A percentile compares a stretch with the other conserved stretches of the same genome.
phyloP scores from a whole-genome alignment of 2,113 vertebrate genomes.

The Egretta garzetta region DNA sequence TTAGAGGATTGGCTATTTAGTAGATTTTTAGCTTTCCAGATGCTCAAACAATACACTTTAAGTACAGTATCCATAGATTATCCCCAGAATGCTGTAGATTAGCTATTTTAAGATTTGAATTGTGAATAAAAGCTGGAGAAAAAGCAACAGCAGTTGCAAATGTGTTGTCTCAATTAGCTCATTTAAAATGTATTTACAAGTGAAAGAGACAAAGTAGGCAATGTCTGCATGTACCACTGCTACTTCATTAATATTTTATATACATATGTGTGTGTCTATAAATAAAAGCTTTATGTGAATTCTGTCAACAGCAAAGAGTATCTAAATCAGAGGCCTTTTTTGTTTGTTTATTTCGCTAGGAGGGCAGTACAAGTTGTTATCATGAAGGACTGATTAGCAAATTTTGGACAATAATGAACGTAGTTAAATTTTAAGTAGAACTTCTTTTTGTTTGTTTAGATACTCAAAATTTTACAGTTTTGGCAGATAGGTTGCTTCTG shows the following conservation, averaged over 20 bases:
- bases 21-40: constrained; percentile 80
- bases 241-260: constrained; percentile 78
- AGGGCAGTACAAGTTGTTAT: constrained; percentile 59
- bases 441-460: constrained; percentile 23
- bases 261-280: constrained; percentile 52
- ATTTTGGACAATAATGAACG: constrained; percentile 27
- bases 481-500: constrained; percentile 33
- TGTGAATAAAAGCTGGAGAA: constrained; percentile 72
- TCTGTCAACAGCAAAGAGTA: constrained; percentile 59
- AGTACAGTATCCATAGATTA: constrained; percentile 75
- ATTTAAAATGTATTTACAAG: constrained; percentile 78
- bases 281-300: constrained; percentile 73
- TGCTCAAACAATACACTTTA: constrained; percentile 78
- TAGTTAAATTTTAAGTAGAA: constrained; percentile 29
- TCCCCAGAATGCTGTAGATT: constrained; percentile 72
- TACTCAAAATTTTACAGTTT: neutral
- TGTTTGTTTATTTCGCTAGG: constrained; percentile 70
- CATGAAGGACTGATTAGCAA: constrained; percentile 24
- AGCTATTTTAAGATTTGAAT: constrained; percentile 80
- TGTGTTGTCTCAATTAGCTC: constrained; percentile 74
- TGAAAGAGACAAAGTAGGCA: constrained; percentile 73
- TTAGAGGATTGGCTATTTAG: constrained; percentile 74
- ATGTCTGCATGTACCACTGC: constrained; percentile 70
- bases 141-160: constrained; percentile 75
- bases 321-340: constrained; percentile 58